These are phyloP conservation scores for Drosophila histrio DNA, from an alignment of 2,888 invertebrate species.

Conservation along the genomic window DNA sequence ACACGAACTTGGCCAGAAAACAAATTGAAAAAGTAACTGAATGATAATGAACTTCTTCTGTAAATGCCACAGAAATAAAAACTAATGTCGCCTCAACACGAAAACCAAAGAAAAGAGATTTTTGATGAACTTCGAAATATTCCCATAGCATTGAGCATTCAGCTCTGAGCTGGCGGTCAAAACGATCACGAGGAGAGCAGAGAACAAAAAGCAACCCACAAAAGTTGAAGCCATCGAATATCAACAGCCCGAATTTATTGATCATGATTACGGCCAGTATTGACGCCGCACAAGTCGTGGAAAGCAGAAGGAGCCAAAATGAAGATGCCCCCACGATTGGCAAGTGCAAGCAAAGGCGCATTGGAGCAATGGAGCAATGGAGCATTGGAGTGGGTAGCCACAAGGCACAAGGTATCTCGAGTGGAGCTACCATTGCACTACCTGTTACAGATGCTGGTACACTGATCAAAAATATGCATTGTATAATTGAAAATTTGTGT, in stretches of 20 bases:
- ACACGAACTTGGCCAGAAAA: slow-evolving; percentile 51
- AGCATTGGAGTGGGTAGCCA: slow-evolving; percentile 21
- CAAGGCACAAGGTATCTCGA: slow-evolving; percentile 21
- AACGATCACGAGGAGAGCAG: slow-evolving; percentile 62
- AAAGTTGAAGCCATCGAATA: slow-evolving; percentile 39
- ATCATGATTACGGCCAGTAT: slow-evolving; percentile 64
- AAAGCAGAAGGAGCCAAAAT: slow-evolving; percentile 16
- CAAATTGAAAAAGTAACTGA: slow-evolving; percentile 63
- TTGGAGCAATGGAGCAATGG: neutral
- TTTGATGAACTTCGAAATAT: slow-evolving; percentile 55
- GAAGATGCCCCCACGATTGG: slow-evolving; percentile 66
- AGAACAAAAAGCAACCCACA: slow-evolving; percentile 18
- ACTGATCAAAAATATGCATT: too few relatives aligned
- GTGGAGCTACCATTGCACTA: slow-evolving; percentile 25
- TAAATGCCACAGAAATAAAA: slow-evolving; percentile 34
- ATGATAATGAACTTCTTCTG: slow-evolving; percentile 64
- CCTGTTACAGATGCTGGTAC: slow-evolving; percentile 45
- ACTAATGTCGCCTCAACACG: slow-evolving; percentile 69
- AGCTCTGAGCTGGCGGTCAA: slow-evolving; percentile 51
- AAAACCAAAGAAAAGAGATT: slow-evolving; percentile 27
- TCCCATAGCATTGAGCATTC: slow-evolving; percentile 68
- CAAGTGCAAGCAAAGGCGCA: slow-evolving; percentile 44
- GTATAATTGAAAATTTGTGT: too few relatives aligned
- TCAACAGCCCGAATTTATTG: slow-evolving; percentile 71
- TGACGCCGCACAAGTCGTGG: slow-evolving; percentile 77